Conservation (phyloP, 2,888 invertebrate genomes). For the Gortyna flavago region DNA sequence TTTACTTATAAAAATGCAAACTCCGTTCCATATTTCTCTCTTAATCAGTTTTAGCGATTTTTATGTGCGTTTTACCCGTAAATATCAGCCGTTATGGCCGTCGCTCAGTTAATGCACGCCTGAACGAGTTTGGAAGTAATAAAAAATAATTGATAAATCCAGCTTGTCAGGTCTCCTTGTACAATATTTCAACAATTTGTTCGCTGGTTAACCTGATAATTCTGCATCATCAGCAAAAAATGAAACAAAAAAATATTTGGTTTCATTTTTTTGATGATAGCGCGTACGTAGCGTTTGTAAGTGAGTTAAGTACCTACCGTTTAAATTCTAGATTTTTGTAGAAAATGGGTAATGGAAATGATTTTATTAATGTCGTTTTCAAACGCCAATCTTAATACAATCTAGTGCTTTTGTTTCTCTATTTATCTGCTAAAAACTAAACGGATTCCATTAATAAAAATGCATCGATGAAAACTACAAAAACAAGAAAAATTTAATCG, state of each 20-base stretch:
- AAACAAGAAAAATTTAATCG: neutral
- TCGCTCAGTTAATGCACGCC: slow-evolving; percentile 45
- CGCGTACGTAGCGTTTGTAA: neutral
- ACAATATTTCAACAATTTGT: slow-evolving; percentile 60
- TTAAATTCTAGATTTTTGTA: neutral
- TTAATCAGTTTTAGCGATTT: slow-evolving; percentile 29
- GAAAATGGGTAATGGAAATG: neutral
- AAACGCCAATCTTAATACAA: neutral
- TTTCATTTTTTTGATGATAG: neutral
- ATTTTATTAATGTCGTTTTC: neutral
- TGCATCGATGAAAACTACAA: neutral
- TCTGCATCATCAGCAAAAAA: slow-evolving; percentile 48
- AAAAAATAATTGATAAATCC: slow-evolving; percentile 62
- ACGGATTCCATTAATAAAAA: neutral
- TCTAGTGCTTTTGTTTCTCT: neutral
- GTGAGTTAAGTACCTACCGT: slow-evolving; percentile 6
- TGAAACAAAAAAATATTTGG: slow-evolving; percentile 2
- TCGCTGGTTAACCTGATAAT: slow-evolving; percentile 49
- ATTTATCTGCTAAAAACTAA: neutral
- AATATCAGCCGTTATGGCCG: slow-evolving; percentile 29
- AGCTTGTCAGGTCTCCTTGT: slow-evolving; percentile 56
- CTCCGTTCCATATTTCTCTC: neutral
- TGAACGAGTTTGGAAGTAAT: slow-evolving; percentile 50
- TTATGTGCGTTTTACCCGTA: slow-evolving; percentile 30
- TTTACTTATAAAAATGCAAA: slow-evolving; percentile 1